These are phyloP conservation scores for Nothoprocta pentlandii DNA, from an alignment of 2,113 vertebrate genomes.

Conservation along the genomic window DNA sequence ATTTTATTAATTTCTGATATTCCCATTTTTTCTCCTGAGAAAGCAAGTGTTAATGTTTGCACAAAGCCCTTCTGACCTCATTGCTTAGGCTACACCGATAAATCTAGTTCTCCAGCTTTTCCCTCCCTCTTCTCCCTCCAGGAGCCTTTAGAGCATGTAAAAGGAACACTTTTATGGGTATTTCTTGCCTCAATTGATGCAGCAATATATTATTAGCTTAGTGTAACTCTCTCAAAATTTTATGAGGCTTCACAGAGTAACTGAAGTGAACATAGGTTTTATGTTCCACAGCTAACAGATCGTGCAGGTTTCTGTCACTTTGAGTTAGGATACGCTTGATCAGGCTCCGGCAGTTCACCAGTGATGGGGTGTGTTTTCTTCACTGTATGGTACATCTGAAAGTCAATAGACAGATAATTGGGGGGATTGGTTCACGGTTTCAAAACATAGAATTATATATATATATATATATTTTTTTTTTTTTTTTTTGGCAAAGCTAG, in stretches of 20 bases:
- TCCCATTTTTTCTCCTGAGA: neutral
- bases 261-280: slow-evolving; percentile 57
- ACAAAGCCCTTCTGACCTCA: neutral
- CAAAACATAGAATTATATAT: neutral
- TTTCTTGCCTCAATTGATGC: slow-evolving; percentile 45
- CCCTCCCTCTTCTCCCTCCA: neutral
- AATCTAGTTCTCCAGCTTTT: neutral
- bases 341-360: neutral
- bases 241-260: slow-evolving; percentile 51
- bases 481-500: neutral
- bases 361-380: neutral
- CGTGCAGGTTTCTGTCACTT: slow-evolving; percentile 40
- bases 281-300: slow-evolving; percentile 30
- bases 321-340: slow-evolving; percentile 32
- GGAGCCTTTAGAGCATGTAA: neutral
- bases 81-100: neutral
- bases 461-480: neutral
- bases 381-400: neutral
- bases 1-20: neutral
- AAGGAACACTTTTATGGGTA: slow-evolving; percentile 10
- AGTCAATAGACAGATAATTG: slow-evolving; percentile 9
- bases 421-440: neutral
- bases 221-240: slow-evolving; percentile 47
- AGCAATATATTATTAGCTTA: neutral
- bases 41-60: neutral